Conservation (phyloP, 2,113 vertebrate genomes). For the Siphamia tubifer region DNA sequence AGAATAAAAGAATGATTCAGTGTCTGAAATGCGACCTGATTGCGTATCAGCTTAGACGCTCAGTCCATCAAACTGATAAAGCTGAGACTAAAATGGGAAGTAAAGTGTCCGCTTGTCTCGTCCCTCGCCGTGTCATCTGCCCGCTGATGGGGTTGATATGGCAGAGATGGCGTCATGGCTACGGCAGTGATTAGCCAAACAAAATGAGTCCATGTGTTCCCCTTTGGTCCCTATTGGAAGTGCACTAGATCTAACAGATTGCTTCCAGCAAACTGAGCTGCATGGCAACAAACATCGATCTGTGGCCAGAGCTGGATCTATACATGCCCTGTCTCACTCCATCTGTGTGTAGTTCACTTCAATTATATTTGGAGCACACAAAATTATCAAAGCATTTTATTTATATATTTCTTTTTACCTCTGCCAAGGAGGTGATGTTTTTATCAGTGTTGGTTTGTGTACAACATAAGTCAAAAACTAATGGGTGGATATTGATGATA, state of each 20-base stretch:
- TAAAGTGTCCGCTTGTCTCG: slow-evolving; percentile 33
- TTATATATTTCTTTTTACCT: too few relatives aligned
- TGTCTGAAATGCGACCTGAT: slow-evolving; percentile 42
- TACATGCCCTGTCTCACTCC: slow-evolving; percentile 4
- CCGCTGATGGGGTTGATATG: slow-evolving; percentile 44
- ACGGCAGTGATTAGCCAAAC: slow-evolving; percentile 50
- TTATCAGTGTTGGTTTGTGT: too few relatives aligned
- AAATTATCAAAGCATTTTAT: too few relatives aligned
- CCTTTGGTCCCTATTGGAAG: slow-evolving; percentile 33
- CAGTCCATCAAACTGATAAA: slow-evolving; percentile 41
- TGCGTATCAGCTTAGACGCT: not conserved
- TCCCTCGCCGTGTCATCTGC: slow-evolving; percentile 40
- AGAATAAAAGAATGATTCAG: not conserved
- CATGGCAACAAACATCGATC: slow-evolving; percentile 47
- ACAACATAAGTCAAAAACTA: too few relatives aligned
- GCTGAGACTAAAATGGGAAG: slow-evolving; percentile 38
- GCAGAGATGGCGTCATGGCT: slow-evolving; percentile 40
- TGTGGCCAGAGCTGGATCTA: slow-evolving; percentile 8
- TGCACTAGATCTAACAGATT: slow-evolving; percentile 52
- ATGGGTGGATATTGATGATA: too few relatives aligned
- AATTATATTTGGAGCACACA: too few relatives aligned
- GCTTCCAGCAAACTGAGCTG: slow-evolving; percentile 44
- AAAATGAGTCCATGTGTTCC: slow-evolving; percentile 54
- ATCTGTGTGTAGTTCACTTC: too few relatives aligned
- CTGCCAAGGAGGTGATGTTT: too few relatives aligned